Conservation (phyloP, 2,888 invertebrate species). For the Rotaria magnacalcarata region DNA sequence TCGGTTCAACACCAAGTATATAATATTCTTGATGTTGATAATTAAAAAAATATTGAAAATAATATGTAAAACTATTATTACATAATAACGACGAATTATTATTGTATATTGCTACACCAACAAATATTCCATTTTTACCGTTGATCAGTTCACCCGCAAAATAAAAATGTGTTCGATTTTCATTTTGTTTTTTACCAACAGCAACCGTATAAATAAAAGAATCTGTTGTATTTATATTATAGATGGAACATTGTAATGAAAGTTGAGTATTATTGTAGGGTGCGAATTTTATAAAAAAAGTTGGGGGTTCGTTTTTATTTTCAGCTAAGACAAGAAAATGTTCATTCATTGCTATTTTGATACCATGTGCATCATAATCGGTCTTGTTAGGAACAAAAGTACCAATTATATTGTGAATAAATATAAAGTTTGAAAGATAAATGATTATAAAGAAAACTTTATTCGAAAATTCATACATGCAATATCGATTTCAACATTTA, state of each 20-base stretch:
- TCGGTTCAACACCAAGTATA: background rate
- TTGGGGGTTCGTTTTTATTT: background rate
- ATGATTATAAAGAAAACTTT: background rate
- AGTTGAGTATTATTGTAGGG: background rate
- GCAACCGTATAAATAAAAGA: background rate
- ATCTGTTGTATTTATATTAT: background rate
- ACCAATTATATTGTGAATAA: background rate
- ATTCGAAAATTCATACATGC: background rate
- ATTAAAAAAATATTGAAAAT: background rate
- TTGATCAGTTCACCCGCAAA: background rate
- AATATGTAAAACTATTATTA: background rate
- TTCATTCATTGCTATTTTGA: conserved; percentile 27
- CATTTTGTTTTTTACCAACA: background rate
- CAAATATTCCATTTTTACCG: background rate
- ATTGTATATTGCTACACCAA: background rate
- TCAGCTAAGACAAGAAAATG: background rate
- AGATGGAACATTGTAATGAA: background rate
- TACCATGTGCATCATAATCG: background rate
- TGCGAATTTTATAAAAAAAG: background rate
- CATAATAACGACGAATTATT: background rate
- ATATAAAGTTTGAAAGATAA: background rate
- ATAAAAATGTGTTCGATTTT: background rate
- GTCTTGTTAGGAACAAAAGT: background rate
- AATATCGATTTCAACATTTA: background rate
- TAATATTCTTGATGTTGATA: conserved; percentile 30